Conservation (phyloP, 2,888 invertebrate genomes). For the Pachliopta kotzebuea region DNA sequence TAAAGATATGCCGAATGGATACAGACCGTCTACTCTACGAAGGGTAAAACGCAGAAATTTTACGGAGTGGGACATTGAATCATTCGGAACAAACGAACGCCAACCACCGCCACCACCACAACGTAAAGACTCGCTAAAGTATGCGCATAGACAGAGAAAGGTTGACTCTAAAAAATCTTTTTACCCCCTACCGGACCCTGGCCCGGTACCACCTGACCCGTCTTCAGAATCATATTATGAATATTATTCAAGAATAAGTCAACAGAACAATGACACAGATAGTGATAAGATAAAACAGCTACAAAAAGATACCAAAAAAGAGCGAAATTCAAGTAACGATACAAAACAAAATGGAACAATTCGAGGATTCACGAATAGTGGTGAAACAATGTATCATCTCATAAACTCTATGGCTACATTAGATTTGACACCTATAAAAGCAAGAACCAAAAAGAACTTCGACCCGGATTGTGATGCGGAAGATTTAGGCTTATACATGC, state of each 20-base stretch:
- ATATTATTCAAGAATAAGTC: slow-evolving; percentile 75
- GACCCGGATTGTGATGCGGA: slow-evolving; percentile 65
- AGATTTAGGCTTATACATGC: slow-evolving; percentile 73
- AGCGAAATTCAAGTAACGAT: slow-evolving; percentile 43
- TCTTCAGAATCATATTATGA: slow-evolving; percentile 75
- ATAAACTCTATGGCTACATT: slow-evolving; percentile 75
- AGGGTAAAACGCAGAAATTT: slow-evolving; percentile 79
- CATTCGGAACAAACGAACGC: slow-evolving; percentile 58
- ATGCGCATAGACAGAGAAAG: slow-evolving; percentile 75
- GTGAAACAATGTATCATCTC: slow-evolving; percentile 66
- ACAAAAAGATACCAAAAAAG: slow-evolving; percentile 60
- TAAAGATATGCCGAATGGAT: slow-evolving; percentile 82
- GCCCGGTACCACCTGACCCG: slow-evolving; percentile 70
- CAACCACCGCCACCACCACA: slow-evolving; percentile 69
- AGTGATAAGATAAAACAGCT: slow-evolving; percentile 71
- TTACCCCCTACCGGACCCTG: slow-evolving; percentile 70
- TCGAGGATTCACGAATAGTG: slow-evolving; percentile 44
- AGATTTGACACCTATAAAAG: slow-evolving; percentile 65
- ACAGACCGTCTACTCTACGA: slow-evolving; percentile 80
- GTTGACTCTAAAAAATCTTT: slow-evolving; percentile 67
- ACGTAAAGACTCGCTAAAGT: slow-evolving; percentile 74
- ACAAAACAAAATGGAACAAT: slow-evolving; percentile 36
- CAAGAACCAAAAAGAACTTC: slow-evolving; percentile 57
- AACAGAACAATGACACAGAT: slow-evolving; percentile 75
- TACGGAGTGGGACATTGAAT: slow-evolving; percentile 80